Evolutionary conservation across 2,888 invertebrate genomes (phyloP), one percentile per base, ranked within the genome.

Genomic region (Cephus runcator): DNA sequence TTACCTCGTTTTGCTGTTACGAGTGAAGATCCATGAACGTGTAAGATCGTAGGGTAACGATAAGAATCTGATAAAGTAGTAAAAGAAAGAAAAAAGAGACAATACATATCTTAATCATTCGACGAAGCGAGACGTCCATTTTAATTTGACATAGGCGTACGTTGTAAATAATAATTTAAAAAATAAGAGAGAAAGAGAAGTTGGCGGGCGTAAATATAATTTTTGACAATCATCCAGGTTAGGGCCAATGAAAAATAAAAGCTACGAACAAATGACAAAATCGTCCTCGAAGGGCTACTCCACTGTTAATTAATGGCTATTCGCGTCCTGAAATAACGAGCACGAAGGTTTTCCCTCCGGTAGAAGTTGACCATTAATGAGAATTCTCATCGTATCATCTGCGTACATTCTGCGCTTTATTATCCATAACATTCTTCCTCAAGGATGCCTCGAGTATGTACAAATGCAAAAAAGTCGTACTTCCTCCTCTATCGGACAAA

Each of bases 401-500:
- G 78, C 80, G 81, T 77, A 81, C 78, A 79, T 80, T 80, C 80
- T 76, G 80, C 81, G 75, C 69, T 81, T 82, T 76, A 80, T 81
- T 79, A 78, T 80, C 79, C 79, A 73, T 81, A 80, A 76, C 69
- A n/a, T 40, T 71, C 77, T 77, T 79, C 80, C 34, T 76, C 79
- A 78, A 80, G 76, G 79, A 79, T 79, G 77, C 40, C 79, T 79
- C 34, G 75, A 79, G 33, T 83, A 82, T 85, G 69, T 84, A 84
- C 82, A 85, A 83, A 83, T 83, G 81, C 85, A 85, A 84, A 82
- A 82, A 34, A 71, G 71, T 71, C 71, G 71, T 31, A 71, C 71
- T n/a, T 34, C n/a, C 56, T 15, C 15, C 23, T 56, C 56, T 23
- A 23, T 56, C 56, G 56, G 56, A 56, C 56, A 56, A 56, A 56